phyloP scores from a whole-genome alignment of 2,888 invertebrate species.

The Apotomis capreana region DNA sequence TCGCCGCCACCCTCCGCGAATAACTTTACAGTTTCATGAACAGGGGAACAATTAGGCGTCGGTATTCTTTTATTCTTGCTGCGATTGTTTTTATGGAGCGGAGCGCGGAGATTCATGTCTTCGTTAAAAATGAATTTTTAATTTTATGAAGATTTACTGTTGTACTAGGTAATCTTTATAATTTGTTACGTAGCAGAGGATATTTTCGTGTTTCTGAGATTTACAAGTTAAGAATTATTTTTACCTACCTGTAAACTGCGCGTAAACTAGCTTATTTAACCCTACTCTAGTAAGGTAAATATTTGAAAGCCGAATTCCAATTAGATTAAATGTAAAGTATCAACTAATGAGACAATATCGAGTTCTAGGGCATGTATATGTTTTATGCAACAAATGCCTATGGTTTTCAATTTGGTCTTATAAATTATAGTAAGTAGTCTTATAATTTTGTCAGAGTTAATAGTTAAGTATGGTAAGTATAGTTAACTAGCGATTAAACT shows the following conservation, averaged over 20 bases:
- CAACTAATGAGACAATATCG: no score
- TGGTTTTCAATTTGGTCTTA: no score
- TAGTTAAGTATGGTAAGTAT: no score
- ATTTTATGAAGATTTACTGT: conserved; percentile 75
- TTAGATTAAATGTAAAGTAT: no score
- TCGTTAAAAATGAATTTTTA: conserved; percentile 80
- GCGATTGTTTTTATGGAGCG: conserved; percentile 76
- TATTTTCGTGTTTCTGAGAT: conserved; percentile 9
- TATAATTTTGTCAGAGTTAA: no score
- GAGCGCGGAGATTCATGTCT: conserved; percentile 72
- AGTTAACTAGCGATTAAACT: no score
- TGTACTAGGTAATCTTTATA: conserved; percentile 64
- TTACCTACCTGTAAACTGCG: background rate
- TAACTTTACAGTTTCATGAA: conserved; percentile 83
- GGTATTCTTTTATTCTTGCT: conserved; percentile 77
- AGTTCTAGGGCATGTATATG: no score
- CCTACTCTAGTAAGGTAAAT: no score
- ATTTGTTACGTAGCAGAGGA: conserved; percentile 54
- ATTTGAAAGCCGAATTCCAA: no score
- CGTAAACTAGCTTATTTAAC: no score
- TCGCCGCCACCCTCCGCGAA: conserved; percentile 76
- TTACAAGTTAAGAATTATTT: background rate
- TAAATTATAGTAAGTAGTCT: no score
- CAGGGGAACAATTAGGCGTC: conserved; percentile 82
- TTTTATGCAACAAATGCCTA: no score